phyloP scores from a whole-genome alignment of 1,140 invertebrate species.

The Coenobita brevimanus region DNA sequence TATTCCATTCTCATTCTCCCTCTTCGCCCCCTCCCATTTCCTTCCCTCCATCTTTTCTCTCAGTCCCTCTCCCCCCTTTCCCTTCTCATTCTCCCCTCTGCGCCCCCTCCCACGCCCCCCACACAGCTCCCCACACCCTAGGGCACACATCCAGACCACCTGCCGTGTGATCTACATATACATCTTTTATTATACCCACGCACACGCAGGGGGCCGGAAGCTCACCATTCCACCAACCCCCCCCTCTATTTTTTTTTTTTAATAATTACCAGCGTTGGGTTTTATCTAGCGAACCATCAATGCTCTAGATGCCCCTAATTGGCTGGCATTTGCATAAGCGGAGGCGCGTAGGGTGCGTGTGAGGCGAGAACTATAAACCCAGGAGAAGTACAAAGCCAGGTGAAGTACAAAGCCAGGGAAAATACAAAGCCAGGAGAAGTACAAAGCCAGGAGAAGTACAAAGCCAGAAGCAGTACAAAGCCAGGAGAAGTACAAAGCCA shows the following conservation, averaged over 20 bases:
- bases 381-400: too few species aligned
- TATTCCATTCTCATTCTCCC: too few species aligned
- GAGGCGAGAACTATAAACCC: too few species aligned
- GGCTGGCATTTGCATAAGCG: neutral
- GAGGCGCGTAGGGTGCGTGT: too few species aligned
- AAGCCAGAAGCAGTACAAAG: too few species aligned
- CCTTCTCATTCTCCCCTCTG: neutral
- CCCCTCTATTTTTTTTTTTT: too few species aligned
- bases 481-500: too few species aligned
- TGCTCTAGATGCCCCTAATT: slow-evolving; percentile 12
- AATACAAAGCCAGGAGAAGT: too few species aligned
- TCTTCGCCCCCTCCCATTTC: too few species aligned
- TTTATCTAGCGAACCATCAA: neutral
- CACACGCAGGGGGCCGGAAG: neutral
- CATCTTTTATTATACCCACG: neutral
- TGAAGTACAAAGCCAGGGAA: too few species aligned
- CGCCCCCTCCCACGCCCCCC: neutral
- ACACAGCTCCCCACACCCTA: neutral
- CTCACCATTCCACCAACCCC: neutral
- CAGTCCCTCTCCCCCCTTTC: neutral
- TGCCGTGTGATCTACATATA: neutral
- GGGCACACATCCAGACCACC: neutral
- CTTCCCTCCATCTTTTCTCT: neutral
- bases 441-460: too few species aligned
- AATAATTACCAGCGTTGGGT: slow-evolving; percentile 4